A percentile compares a stretch with the other conserved stretches of the same genome.
Evolutionary conservation across 2,797 vertebrate species (phyloP).

Genomic region (Syndactyla subalaris): DNA sequence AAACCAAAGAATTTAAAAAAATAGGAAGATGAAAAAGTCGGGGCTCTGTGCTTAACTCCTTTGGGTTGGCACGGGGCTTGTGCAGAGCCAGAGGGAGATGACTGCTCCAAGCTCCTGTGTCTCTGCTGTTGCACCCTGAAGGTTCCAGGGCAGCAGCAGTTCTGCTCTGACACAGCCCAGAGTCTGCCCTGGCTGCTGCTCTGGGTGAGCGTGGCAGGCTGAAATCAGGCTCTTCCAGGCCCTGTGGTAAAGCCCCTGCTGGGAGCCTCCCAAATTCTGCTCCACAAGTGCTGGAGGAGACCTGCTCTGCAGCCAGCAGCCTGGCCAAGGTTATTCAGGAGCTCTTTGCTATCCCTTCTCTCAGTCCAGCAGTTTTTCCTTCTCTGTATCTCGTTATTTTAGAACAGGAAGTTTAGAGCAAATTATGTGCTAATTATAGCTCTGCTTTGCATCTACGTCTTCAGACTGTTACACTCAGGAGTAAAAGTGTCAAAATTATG

Average conservation of each 20-base stretch:
- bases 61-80: neutral
- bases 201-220: rapidly evolving
- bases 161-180: neutral
- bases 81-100: neutral
- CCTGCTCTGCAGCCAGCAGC: neutral
- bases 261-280: neutral
- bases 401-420: conserved; percentile 6
- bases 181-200: neutral
- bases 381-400: conserved; percentile 28
- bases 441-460: neutral
- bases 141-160: rapidly evolving
- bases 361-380: neutral
- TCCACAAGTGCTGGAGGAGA: neutral
- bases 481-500: conserved; percentile 45
- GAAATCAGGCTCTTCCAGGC: rapidly evolving
- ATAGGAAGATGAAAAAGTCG: neutral
- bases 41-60: neutral
- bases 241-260: neutral
- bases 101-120: neutral
- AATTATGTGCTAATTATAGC: conserved; percentile 52
- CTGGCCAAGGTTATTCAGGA: neutral
- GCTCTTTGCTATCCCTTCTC: neutral
- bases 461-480: conserved; percentile 8
- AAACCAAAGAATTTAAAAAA: too few species aligned
- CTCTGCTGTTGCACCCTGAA: neutral